phyloP scores from a whole-genome alignment of 2,113 vertebrate species.

The Thryonomys swinderianus region DNA sequence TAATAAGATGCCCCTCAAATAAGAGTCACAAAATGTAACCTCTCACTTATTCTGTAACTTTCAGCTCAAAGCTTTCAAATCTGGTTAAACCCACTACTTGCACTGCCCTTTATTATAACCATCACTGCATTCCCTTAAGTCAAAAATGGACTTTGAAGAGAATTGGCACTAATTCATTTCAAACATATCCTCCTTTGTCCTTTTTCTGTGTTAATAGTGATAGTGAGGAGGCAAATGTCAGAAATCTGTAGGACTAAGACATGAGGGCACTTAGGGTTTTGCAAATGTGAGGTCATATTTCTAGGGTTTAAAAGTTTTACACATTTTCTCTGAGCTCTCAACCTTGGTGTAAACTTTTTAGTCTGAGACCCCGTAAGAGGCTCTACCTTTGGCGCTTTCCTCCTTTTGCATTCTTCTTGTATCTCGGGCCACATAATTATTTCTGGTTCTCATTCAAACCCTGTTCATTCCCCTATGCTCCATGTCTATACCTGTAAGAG shows the following conservation, averaged over 20 bases:
- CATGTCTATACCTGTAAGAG: not conserved
- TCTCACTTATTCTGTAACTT: conserved; percentile 26
- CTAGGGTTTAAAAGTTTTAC: conserved; percentile 40
- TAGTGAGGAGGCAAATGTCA: not conserved
- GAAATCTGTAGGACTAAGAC: conserved; percentile 25
- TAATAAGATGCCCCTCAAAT: conserved; percentile 27
- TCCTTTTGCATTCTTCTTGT: not conserved
- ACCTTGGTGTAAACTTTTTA: not conserved
- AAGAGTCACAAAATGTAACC: conserved; percentile 19
- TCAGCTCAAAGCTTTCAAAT: conserved; percentile 38
- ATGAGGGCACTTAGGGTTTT: not conserved
- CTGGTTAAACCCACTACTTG: conserved; percentile 39
- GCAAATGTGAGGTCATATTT: conserved; percentile 16
- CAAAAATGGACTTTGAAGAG: conserved; percentile 44
- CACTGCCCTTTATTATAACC: not conserved
- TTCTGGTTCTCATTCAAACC: not conserved
- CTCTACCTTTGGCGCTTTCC: not conserved
- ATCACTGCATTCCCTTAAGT: not conserved
- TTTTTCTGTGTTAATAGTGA: not conserved
- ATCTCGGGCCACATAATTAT: not conserved
- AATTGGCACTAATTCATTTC: conserved; percentile 41
- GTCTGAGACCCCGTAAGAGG: not conserved
- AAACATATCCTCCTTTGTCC: conserved; percentile 2
- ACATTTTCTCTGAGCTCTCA: conserved; percentile 21
- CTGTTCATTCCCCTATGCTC: not conserved